Evolutionary conservation across 2,888 invertebrate genomes (phyloP), one percentile per base, ranked within the genome.

Genomic region (Pachliopta kotzebuea): DNA sequence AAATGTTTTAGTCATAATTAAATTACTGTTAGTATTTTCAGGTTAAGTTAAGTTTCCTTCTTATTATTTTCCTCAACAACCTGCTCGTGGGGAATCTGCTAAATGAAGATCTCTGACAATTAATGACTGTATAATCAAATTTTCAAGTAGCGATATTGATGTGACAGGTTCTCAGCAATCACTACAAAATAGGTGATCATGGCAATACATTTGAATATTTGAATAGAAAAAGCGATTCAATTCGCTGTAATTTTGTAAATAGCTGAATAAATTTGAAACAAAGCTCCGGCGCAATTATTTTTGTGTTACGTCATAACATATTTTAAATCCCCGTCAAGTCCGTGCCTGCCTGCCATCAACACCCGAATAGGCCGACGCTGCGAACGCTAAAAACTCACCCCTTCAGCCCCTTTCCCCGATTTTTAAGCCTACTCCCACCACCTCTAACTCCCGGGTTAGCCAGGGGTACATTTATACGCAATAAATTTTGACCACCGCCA

Each of bases 381-480:
- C 87, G 83, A 87, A 85, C 84, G 85, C 90, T 90, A 91, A 92
- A 92, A 92, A 92, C 89, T 81, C 76, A 83, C 90, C 89, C 90
- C 88, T 83, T 74, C 76, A 55, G 67, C 84, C 90, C 85, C 90
- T 84, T 78, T 81, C 89, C 84, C 83, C 84, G 82, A 89, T 90
- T 91, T 91, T 90, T 90, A 90, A 90, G 90, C 90, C 90, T 90
- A 90, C 90, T 79, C 86, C 86, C 80, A 72, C 84, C 78, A 84
- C 87, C 88, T 81, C 86, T 88, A 89, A 89, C 88, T 79, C 88
- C 90, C 88, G 88, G 88, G 90, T 90, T 91, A 90, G 90, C 89
- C 86, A 78, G 88, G 88, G 90, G 85, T 90, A 90, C 91, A 90
- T 90, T 91, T 91, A 91, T 90, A 90, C 90, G 87, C 90, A 90